Conservation (phyloP, 2,797 vertebrate genomes). For the Triplophysa bombifrons region DNA sequence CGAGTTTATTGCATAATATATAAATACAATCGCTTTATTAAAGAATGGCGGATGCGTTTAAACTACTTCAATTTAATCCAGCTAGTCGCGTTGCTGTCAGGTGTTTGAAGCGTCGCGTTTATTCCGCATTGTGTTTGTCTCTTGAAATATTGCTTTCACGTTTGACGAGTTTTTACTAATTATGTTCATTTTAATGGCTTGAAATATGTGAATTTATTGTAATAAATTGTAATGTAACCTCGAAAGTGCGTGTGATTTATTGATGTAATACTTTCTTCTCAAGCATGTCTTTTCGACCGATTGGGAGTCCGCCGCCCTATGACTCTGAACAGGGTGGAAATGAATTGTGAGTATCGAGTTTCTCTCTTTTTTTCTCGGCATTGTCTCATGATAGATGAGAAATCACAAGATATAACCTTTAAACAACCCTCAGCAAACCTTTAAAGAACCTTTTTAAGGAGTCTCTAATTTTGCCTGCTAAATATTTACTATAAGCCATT, state of each 20-base stretch:
- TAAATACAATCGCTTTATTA: not conserved
- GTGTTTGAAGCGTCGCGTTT: not conserved
- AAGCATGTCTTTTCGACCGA: slow-evolving; percentile 80
- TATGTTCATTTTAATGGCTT: no score
- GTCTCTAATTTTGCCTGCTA: not conserved
- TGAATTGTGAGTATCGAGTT: slow-evolving; percentile 80
- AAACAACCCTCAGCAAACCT: not conserved
- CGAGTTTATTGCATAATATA: not conserved
- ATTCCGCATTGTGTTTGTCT: not conserved
- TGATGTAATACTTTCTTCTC: not conserved
- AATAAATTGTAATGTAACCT: not conserved
- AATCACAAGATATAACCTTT: no score
- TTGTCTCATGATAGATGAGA: no score
- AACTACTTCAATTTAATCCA: not conserved
- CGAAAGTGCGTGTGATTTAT: not conserved
- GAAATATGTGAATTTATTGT: not conserved
- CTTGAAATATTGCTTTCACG: not conserved
- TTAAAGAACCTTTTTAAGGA: no score
- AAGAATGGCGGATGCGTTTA: not conserved
- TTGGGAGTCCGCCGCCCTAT: slow-evolving; percentile 90
- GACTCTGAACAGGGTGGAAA: slow-evolving; percentile 67
- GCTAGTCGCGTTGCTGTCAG: not conserved
- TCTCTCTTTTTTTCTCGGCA: not conserved
- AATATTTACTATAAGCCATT: no score
- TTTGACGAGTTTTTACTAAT: not conserved